Evolutionary conservation across 2,797 vertebrate species (phyloP).

Genomic region (Microtus californicus): DNA sequence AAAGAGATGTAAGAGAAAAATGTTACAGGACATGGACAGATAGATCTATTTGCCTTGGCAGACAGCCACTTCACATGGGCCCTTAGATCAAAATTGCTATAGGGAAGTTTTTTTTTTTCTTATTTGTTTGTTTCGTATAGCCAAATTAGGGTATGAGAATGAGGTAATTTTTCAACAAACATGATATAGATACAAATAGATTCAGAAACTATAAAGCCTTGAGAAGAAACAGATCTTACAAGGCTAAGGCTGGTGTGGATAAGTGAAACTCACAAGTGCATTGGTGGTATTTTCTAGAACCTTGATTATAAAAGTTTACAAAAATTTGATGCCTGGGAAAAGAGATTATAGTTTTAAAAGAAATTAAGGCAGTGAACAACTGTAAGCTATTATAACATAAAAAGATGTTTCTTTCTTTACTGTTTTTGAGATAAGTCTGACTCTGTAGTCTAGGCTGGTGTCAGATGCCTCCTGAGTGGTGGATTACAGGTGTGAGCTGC

Average conservation of each 20-base stretch:
- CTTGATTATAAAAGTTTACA: constrained; percentile 34
- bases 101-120: neutral
- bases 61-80: neutral
- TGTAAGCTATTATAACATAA: constrained; percentile 3
- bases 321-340: constrained; percentile 40
- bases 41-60: neutral
- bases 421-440: neutral
- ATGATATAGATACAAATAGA: neutral
- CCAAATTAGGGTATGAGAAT: neutral
- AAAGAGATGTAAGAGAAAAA: constrained; percentile 3
- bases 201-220: constrained; percentile 1
- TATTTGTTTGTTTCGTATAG: neutral
- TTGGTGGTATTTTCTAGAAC: constrained; percentile 29
- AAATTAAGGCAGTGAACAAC: neutral
- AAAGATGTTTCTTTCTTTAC: neutral
- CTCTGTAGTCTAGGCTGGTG: neutral
- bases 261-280: constrained; percentile 24
- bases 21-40: neutral
- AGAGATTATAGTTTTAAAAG: neutral
- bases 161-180: constrained; percentile 21
- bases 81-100: neutral
- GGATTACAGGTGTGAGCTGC: neutral
- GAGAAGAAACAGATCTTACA: constrained; percentile 13
- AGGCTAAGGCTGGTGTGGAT: neutral
- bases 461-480: neutral